Base-by-base conservation (phyloP, 2,888 invertebrate species). In the Erpobdella octoculata region DNA sequence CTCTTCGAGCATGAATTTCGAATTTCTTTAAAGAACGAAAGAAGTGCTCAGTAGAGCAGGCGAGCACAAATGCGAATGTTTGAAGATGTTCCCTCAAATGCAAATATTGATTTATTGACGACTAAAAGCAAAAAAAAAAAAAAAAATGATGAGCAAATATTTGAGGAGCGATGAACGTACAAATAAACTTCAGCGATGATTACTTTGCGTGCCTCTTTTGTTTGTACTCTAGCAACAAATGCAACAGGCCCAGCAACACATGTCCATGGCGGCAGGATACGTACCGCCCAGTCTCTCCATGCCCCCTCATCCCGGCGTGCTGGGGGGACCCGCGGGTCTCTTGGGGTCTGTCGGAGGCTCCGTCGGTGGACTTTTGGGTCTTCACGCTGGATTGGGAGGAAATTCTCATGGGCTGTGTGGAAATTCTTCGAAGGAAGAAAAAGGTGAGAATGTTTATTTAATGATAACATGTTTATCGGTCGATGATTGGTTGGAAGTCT, bases 221-320 rank as follows among this genome's bases (percentile, higher is more conserved):
- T 62, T 35, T 62, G 12, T 61, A 28, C n/a, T 62, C 35, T 37
- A 71, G 71, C 66, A 71, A 66, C 71, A 71, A 53, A 71, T 71
- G 71, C 66, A 46, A n/a, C 69, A 71, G 67, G 71, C 71, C 2
- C 71, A 71, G 71, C 71, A 71, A 41, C 48, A 48, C 48, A 58
- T 46, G 48, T 41, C 48, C 33, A 35, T 33, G 46, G 69, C 69
- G 12, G 66, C 37, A 31, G 69, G 69, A 18, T 69, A 69, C 69
- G 58, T 69, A 6, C 69, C 69, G 2, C 69, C 69, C 31, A 58
- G 48, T 28, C 58, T 69, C 15, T 31, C 35, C 58, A 69, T 69
- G 58, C 69, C 69, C 9, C 71, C 71, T 21, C 71, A 71, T n/a
- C 71, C 71, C 8, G 71, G 69, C 12, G 69, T 67, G 2, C 66